Percentiles rank a stretch among this genome's conserved stretches.
phyloP scores from a whole-genome alignment of 37 sponge, comb jelly and placozoan genomes.

The Aplysina aerophoba region DNA sequence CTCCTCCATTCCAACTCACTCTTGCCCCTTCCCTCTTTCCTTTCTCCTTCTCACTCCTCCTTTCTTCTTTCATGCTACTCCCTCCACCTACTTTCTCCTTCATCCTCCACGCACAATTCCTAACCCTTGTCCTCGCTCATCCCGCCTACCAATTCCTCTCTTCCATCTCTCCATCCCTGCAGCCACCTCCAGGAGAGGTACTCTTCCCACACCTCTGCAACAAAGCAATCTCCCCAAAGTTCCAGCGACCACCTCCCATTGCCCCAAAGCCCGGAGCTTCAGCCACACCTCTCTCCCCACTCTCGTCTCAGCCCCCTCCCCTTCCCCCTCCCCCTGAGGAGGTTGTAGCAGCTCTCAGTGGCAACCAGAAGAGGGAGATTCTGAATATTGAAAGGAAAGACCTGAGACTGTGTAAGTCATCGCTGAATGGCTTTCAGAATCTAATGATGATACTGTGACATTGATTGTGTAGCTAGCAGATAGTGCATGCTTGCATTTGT shows the following conservation, averaged over 20 bases:
- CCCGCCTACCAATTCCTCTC: neutral
- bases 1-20: no score
- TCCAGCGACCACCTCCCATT: conserved; percentile 17
- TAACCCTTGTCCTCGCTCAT: conserved; percentile 19
- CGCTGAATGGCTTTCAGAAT: no score
- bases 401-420: neutral
- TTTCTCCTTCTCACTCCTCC: neutral
- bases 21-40: no score
- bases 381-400: neutral
- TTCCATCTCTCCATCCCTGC: neutral
- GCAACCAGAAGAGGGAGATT: neutral
- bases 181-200: conserved; percentile 53
- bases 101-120: conserved; percentile 1
- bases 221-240: conserved; percentile 1
- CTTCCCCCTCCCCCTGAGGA: neutral
- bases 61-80: neutral
- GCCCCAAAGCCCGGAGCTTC: neutral
- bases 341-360: conserved; percentile 3
- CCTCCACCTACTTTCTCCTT: conserved; percentile 28
- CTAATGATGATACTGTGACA: no score
- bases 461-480: no score
- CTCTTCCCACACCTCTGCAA: conserved; percentile 41
- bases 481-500: no score
- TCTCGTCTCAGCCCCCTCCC: neutral
- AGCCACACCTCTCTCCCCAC: conserved; percentile 17